Evolutionary conservation across 1,140 invertebrate species (phyloP).

Genomic region (Papilio polytes): DNA sequence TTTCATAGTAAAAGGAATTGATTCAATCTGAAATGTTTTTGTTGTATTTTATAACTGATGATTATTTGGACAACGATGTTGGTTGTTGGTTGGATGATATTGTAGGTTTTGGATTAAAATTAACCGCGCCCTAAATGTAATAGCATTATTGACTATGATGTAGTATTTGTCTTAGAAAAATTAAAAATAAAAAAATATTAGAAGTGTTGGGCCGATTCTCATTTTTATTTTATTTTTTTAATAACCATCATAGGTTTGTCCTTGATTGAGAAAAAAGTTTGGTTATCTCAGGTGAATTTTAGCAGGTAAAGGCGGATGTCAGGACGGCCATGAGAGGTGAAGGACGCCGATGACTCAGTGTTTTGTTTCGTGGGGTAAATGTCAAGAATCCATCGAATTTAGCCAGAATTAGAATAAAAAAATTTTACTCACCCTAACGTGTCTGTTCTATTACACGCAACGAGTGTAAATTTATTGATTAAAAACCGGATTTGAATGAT

Average conservation of each 20-base stretch:
- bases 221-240: no score
- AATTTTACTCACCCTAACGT: neutral
- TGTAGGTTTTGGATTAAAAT: no score
- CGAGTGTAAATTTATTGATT: neutral
- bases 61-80: no score
- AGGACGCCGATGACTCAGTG: conserved; percentile 67
- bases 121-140: no score
- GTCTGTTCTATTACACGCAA: neutral
- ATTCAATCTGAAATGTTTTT: no score
- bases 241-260: neutral
- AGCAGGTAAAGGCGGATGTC: conserved; percentile 61
- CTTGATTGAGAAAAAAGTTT: conserved; percentile 28
- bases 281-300: conserved; percentile 49
- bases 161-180: no score
- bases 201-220: no score
- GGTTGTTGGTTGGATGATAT: no score
- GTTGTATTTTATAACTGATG: no score
- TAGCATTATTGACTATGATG: no score
- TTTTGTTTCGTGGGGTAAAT: conserved; percentile 51
- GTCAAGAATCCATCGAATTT: conserved; percentile 45
- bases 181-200: no score
- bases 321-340: conserved; percentile 59
- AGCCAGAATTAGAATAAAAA: conserved; percentile 1
- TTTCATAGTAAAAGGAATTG: no score
- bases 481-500: neutral